These are phyloP conservation scores for Lathronympha strigana DNA, from an alignment of 2,888 invertebrate genomes.

Conservation along the genomic window DNA sequence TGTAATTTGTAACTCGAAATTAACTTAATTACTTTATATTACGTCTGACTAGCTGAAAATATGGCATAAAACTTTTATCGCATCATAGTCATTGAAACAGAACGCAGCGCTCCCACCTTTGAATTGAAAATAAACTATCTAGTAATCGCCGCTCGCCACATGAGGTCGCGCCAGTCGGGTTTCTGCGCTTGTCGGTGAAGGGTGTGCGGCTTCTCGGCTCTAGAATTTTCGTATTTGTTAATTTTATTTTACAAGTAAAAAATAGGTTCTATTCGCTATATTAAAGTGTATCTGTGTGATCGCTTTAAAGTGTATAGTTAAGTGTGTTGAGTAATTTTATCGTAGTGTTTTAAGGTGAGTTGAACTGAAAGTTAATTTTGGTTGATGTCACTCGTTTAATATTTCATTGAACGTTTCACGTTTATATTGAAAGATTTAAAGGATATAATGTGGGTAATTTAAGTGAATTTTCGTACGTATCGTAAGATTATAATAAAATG, in stretches of 20 bases:
- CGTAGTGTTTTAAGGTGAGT: constrained; percentile 68
- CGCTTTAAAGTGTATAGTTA: constrained; percentile 56
- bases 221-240: constrained; percentile 69
- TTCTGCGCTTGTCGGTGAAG: constrained; percentile 75
- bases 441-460: neutral
- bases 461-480: constrained; percentile 1
- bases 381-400: constrained; percentile 13
- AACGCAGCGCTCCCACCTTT: constrained; percentile 40
- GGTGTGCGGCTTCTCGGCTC: constrained; percentile 70
- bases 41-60: constrained; percentile 10
- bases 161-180: constrained; percentile 71
- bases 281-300: constrained; percentile 49
- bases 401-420: constrained; percentile 41
- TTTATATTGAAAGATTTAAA: constrained; percentile 30
- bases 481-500: constrained; percentile 19
- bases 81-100: constrained; percentile 36
- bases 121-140: constrained; percentile 37
- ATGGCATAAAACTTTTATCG: constrained; percentile 32
- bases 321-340: constrained; percentile 63
- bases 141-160: constrained; percentile 37
- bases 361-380: constrained; percentile 41
- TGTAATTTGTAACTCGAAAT: neutral
- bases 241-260: constrained; percentile 55
- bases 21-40: too few species aligned
- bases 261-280: constrained; percentile 54